phyloP scores from a whole-genome alignment of 2,113 vertebrate genomes.

The Engraulis encrasicolus region DNA sequence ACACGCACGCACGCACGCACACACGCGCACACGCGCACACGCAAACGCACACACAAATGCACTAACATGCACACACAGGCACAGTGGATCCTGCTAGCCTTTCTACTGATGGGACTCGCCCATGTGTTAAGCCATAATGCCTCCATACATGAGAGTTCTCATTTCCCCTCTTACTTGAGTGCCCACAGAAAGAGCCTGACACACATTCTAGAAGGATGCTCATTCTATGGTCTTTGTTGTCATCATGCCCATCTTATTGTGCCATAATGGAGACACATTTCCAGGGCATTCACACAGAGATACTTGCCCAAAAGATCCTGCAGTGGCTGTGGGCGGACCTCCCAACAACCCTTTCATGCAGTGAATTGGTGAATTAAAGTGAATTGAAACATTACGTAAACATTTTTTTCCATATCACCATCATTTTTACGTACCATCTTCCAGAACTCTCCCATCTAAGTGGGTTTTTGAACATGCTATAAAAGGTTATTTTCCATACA shows the following conservation, averaged over 20 bases:
- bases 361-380: neutral
- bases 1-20: neutral
- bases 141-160: conserved; percentile 40
- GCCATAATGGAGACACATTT: neutral
- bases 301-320: neutral
- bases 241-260: conserved; percentile 13
- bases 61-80: no score
- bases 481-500: no score
- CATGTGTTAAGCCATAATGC: conserved; percentile 61
- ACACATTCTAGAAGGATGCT: conserved; percentile 38
- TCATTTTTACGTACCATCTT: no score
- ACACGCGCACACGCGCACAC: neutral
- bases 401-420: no score
- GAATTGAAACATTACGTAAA: no score
- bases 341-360: no score
- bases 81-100: conserved; percentile 7
- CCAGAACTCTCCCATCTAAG: no score
- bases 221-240: conserved; percentile 23
- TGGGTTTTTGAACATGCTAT: no score
- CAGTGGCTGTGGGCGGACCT: neutral
- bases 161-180: conserved; percentile 15
- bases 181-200: conserved; percentile 49
- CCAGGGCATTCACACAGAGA: neutral
- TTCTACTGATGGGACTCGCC: conserved; percentile 44
- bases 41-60: no score